Conservation (phyloP, 2,797 vertebrate species). For the Eremophila alpestris region DNA sequence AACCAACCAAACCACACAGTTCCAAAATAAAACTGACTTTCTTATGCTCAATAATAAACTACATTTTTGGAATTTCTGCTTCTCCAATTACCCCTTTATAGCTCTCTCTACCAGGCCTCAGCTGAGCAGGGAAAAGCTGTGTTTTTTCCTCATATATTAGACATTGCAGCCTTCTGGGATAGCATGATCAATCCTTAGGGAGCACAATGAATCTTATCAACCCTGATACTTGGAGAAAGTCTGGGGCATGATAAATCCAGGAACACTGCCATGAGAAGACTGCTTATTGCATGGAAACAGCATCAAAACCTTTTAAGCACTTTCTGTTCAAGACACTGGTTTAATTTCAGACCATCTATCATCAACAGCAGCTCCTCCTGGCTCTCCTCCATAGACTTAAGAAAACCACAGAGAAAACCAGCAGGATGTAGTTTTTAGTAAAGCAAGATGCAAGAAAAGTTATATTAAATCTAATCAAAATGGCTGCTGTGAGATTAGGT, state of each 20-base stretch:
- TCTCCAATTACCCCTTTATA: neutral
- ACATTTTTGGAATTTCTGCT: neutral
- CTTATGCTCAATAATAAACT: neutral
- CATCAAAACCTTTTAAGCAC: neutral
- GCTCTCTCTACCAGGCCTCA: neutral
- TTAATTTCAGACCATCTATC: conserved; percentile 10
- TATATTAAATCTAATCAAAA: conserved; percentile 51
- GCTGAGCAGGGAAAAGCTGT: neutral
- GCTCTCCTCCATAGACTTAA: neutral
- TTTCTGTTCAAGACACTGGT: neutral
- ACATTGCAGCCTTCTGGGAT: neutral
- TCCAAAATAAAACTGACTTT: neutral
- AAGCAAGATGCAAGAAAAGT: neutral
- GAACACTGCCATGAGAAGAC: neutral
- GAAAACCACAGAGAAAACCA: neutral
- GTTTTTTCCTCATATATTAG: neutral
- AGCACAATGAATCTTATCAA: neutral
- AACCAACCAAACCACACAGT: neutral
- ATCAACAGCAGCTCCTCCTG: neutral
- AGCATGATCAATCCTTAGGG: neutral
- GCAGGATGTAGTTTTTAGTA: conserved; percentile 11
- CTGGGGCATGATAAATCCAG: neutral
- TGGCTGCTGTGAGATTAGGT: conserved; percentile 53
- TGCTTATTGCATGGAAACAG: neutral
- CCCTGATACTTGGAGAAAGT: neutral